These are phyloP conservation scores for Ianthella basta DNA, from an alignment of 37 sponge, comb jelly and placozoan genomes.

Conservation along the genomic window DNA sequence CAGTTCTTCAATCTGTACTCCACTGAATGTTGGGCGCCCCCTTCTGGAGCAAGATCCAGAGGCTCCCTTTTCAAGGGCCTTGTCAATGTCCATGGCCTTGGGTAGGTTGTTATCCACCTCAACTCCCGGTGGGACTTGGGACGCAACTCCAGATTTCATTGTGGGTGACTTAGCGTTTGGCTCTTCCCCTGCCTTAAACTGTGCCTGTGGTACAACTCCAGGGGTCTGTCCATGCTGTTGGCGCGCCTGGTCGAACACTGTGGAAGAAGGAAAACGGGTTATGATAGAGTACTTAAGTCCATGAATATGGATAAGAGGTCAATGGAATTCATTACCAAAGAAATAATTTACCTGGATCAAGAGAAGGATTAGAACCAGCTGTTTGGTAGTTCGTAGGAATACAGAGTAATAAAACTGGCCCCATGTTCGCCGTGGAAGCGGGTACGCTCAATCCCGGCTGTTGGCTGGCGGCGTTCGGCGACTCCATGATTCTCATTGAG, in stretches of 20 bases:
- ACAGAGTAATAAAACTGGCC: slow-evolving; percentile 12
- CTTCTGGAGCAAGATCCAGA: slow-evolving; percentile 36
- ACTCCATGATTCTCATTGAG: slow-evolving; percentile 23
- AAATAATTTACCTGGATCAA: slow-evolving; percentile 30
- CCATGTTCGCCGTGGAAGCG: not conserved
- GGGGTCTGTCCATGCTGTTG: slow-evolving; percentile 10
- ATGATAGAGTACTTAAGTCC: not conserved
- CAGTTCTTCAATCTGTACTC: slow-evolving; percentile 77
- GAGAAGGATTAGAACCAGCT: not conserved
- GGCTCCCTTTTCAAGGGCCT: not conserved
- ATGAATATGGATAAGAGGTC: slow-evolving; percentile 33
- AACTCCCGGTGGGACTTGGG: not conserved
- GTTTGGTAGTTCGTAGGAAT: slow-evolving; percentile 17
- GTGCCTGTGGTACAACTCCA: not conserved
- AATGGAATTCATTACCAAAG: slow-evolving; percentile 32
- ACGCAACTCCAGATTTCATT: not conserved
- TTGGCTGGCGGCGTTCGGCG: slow-evolving; percentile 15
- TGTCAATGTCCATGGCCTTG: slow-evolving; percentile 20
- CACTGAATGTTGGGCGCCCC: slow-evolving; percentile 80
- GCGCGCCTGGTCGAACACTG: slow-evolving; percentile 22
- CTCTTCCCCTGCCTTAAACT: slow-evolving; percentile 4
- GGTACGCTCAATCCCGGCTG: not conserved
- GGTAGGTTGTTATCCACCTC: not conserved
- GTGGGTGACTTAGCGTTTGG: slow-evolving; percentile 11
- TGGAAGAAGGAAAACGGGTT: not conserved